A percentile compares a stretch with the other conserved stretches of the same genome.
Evolutionary conservation across 2,888 invertebrate genomes (phyloP).

Genomic region (Brachyptera putata): DNA sequence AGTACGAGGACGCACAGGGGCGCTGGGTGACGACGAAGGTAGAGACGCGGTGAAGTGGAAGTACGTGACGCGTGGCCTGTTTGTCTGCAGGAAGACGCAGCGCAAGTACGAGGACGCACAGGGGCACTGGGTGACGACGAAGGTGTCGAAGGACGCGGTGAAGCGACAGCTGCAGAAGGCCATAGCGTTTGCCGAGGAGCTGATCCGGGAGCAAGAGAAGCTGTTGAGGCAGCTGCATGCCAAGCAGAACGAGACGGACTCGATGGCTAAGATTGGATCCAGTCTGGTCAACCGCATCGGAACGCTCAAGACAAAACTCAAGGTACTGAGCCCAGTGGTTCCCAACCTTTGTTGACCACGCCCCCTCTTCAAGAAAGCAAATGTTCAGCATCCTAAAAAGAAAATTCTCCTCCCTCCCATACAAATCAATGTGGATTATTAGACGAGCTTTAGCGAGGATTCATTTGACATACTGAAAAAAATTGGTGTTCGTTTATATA

Average conservation of each 20-base stretch:
- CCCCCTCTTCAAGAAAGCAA: too few relatives aligned
- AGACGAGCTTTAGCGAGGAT: too few relatives aligned
- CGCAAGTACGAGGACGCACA: conserved; percentile 48
- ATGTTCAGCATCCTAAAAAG: too few relatives aligned
- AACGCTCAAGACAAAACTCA: conserved; percentile 48
- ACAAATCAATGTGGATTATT: too few relatives aligned
- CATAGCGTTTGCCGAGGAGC: conserved; percentile 51
- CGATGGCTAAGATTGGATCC: conserved; percentile 47
- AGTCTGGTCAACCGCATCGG: conserved; percentile 50
- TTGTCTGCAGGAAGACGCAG: conserved; percentile 44
- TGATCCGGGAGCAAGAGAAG: conserved; percentile 51
- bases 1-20: conserved; percentile 48
- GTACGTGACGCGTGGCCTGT: neutral
- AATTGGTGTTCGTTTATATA: too few relatives aligned
- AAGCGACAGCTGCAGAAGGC: conserved; percentile 52
- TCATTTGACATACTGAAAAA: too few relatives aligned
- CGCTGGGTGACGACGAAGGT: conserved; percentile 47
- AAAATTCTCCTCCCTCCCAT: too few relatives aligned
- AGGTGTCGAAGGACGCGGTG: conserved; percentile 50
- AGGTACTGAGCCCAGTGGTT: too few relatives aligned
- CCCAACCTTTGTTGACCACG: too few relatives aligned
- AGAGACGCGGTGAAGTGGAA: too few relatives aligned
- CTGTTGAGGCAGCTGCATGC: conserved; percentile 42
- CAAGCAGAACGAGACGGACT: conserved; percentile 41
- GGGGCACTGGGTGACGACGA: conserved; percentile 46